phyloP scores from a whole-genome alignment of 2,888 invertebrate species.

The Hydraecia micacea region DNA sequence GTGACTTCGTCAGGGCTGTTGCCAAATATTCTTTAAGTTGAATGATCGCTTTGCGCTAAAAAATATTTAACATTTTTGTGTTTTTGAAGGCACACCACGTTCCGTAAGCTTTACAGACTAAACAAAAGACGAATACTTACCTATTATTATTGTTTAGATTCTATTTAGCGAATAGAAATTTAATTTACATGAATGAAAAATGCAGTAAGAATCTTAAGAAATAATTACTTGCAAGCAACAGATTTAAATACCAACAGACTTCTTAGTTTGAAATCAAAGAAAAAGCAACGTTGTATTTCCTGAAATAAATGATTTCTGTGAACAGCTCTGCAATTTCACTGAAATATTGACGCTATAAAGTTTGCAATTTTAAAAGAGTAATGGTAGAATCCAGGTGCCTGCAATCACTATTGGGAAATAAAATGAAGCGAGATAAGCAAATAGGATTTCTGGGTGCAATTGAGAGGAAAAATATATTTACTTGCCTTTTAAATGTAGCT shows the following conservation, averaged over 20 bases:
- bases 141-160: neutral
- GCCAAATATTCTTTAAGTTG: constrained; percentile 35
- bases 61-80: neutral
- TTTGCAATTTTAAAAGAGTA: constrained; percentile 85
- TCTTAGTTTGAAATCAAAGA: constrained; percentile 54
- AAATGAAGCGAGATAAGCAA: constrained; percentile 79
- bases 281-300: constrained; percentile 60
- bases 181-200: neutral
- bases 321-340: constrained; percentile 78
- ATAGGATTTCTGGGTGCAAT: constrained; percentile 65
- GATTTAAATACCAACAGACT: constrained; percentile 31
- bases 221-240: constrained; percentile 10
- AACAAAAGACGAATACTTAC: neutral
- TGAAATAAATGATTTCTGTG: constrained; percentile 75
- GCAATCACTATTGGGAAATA: constrained; percentile 83
- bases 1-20: constrained; percentile 57
- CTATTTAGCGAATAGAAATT: neutral
- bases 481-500: constrained; percentile 38
- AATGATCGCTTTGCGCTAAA: constrained; percentile 8
- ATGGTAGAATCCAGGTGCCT: constrained; percentile 82
- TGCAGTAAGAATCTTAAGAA: neutral
- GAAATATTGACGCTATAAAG: constrained; percentile 84
- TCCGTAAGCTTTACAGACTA: neutral
- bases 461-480: constrained; percentile 57
- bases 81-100: neutral